Conservation (phyloP, 1,140 invertebrate species). For the Drosophila biarmipes region DNA sequence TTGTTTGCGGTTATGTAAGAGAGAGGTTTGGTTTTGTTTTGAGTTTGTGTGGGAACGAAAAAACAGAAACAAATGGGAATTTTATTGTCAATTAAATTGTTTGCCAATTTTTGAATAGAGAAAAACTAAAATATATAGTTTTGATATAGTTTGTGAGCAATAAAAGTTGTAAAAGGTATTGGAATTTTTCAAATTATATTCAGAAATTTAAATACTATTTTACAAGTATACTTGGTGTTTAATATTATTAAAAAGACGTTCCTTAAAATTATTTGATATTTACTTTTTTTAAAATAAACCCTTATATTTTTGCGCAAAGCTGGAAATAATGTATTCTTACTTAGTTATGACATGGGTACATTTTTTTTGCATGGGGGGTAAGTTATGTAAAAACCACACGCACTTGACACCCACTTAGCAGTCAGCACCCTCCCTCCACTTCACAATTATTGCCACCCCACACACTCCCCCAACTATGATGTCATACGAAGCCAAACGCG, state of each 20-base stretch:
- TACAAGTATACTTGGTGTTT: no score
- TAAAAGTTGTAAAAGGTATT: conserved; percentile 4
- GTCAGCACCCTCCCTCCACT: conserved; percentile 26
- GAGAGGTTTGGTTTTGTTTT: conserved; percentile 26
- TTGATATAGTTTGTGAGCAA: conserved; percentile 4
- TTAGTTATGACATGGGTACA: background rate
- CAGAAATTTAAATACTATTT: background rate
- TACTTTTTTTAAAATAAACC: no score
- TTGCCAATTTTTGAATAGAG: conserved; percentile 59
- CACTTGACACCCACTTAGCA: conserved; percentile 72
- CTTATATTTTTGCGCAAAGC: background rate
- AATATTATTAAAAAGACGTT: no score
- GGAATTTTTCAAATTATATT: conserved; percentile 15
- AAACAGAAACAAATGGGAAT: conserved; percentile 73
- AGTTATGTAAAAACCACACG: conserved; percentile 40
- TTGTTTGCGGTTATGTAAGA: conserved; percentile 36
- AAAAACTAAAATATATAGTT: conserved; percentile 53
- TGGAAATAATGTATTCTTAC: background rate
- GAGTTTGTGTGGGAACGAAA: conserved; percentile 59
- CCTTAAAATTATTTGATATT: no score
- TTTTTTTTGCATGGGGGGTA: conserved; percentile 1
- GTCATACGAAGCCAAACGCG: conserved; percentile 47
- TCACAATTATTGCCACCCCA: conserved; percentile 10
- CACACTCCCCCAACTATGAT: conserved; percentile 47
- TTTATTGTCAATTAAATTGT: conserved; percentile 60